Evolutionary conservation across 1,140 invertebrate genomes (phyloP), one percentile per base, ranked within the genome.

Genomic region (Aphelinus certus): DNA sequence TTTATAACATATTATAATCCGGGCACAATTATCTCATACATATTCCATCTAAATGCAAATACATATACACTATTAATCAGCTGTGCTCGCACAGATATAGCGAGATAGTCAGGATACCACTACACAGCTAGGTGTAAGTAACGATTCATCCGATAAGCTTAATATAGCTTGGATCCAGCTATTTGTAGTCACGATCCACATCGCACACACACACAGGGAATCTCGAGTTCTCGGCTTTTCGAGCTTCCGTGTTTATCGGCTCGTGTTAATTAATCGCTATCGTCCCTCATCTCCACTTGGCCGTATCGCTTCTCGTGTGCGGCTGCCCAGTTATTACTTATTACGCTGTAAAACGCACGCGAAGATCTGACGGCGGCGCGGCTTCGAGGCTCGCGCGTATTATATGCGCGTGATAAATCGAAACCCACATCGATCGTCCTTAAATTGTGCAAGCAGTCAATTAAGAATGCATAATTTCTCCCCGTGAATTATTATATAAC

Each of bases 181-280:
- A 71, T 62, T 42, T 71, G 48, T 62, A 48, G 60, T 10, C 2
- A 53, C 9, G 48, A 60, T 60, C 42, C 42, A 60, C 42, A 5
- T n/a, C 57, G 57, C 7, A 6, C 57, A 9, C 45, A 65, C 56
- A 43, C 0, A 73, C 46, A n/a, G 53, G 64, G 73, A 58, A 69
- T 70, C 67, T 55, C 63, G 58, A 74, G 61, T 56, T 64, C 53
- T 56, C 51, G 51, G 65, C 48, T 63, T 74, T 69, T 74, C 58
- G 57, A 73, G 68, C 62, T 75, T 66, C 67, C 73, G 73, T 60
- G 68, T 71, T 75, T 70, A 75, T 75, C 73, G 73, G 51, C 61
- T 70, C 43, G 68, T 10, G 62, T 64, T 76, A 76, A 76, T 76
- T 76, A 76, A 76, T 76, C 74, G 68, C 68, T 76, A 76, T 76